Conservation (phyloP, 2,888 invertebrate species). For the Conistra vaccinii region DNA sequence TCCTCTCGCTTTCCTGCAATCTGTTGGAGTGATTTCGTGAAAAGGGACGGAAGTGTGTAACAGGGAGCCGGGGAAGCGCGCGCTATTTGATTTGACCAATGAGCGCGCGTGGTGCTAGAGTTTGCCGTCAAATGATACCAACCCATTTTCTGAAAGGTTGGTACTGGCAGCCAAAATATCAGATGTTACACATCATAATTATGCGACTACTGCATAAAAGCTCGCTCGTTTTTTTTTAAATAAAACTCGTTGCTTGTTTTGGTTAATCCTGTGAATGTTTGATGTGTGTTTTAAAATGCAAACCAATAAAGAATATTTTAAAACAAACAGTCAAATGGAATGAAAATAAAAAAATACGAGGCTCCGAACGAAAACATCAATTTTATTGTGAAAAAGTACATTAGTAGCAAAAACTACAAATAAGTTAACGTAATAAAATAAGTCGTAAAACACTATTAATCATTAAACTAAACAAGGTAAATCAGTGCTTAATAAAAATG, state of each 20-base stretch:
- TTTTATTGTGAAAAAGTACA: not conserved
- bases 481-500: not conserved
- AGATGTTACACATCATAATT: too few species aligned
- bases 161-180: too few species aligned
- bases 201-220: too few species aligned
- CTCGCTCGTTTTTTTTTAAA: conserved; percentile 11
- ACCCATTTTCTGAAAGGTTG: too few species aligned
- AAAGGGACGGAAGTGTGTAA: too few species aligned
- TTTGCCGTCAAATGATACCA: too few species aligned
- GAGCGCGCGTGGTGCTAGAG: too few species aligned
- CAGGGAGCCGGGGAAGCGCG: too few species aligned
- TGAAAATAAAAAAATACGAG: conserved; percentile 12
- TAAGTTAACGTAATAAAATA: not conserved
- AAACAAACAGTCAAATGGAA: conserved; percentile 9
- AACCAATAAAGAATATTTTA: conserved; percentile 26
- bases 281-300: conserved; percentile 35
- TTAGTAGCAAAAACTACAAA: conserved; percentile 1
- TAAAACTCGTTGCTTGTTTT: conserved; percentile 28
- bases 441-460: not conserved
- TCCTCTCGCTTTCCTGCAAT: too few species aligned
- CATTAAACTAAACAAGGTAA: not conserved
- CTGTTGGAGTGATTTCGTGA: too few species aligned
- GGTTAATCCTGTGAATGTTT: conserved; percentile 39
- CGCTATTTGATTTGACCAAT: too few species aligned
- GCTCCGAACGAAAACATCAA: not conserved